These are phyloP conservation scores for Homarus americanus DNA, from an alignment of 1,140 invertebrate species.

Conservation along the genomic window DNA sequence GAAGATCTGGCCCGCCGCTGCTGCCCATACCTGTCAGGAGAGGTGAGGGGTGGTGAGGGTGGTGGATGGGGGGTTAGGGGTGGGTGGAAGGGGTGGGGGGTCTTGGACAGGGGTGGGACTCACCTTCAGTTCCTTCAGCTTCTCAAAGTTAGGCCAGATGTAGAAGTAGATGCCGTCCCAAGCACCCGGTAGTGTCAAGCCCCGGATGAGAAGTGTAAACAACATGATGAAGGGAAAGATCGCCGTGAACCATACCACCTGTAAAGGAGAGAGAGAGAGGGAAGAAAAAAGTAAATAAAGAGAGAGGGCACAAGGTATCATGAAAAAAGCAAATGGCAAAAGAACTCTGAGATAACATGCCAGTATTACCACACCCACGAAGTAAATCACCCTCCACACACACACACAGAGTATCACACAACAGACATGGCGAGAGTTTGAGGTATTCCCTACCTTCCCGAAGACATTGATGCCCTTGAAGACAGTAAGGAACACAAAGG, in stretches of 20 bases:
- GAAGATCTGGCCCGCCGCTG: conserved; percentile 92
- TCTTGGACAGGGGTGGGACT: neutral
- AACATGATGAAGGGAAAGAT: conserved; percentile 91
- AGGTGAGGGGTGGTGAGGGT: neutral
- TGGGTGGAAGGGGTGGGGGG: neutral
- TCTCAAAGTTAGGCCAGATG: conserved; percentile 73
- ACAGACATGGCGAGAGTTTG: too few relatives aligned
- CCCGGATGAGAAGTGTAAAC: conserved; percentile 87
- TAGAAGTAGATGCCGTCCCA: conserved; percentile 71
- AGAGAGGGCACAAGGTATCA: neutral
- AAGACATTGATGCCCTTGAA: conserved; percentile 84
- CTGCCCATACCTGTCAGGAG: conserved; percentile 83
- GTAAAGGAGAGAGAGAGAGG: conserved; percentile 24
- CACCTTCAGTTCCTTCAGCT: conserved; percentile 80
- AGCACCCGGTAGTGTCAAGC: conserved; percentile 87
- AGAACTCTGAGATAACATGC: neutral
- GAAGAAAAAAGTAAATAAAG: neutral
- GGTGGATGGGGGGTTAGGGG: neutral
- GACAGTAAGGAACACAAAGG: conserved; percentile 82
- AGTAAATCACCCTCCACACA: neutral
- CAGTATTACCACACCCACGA: neutral
- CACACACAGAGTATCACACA: too few relatives aligned
- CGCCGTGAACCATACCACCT: conserved; percentile 90
- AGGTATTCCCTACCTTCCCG: conserved; percentile 84
- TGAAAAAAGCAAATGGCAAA: neutral